Evolutionary conservation across 2,113 vertebrate genomes (phyloP).

Genomic region (Megaceryle torquata): DNA sequence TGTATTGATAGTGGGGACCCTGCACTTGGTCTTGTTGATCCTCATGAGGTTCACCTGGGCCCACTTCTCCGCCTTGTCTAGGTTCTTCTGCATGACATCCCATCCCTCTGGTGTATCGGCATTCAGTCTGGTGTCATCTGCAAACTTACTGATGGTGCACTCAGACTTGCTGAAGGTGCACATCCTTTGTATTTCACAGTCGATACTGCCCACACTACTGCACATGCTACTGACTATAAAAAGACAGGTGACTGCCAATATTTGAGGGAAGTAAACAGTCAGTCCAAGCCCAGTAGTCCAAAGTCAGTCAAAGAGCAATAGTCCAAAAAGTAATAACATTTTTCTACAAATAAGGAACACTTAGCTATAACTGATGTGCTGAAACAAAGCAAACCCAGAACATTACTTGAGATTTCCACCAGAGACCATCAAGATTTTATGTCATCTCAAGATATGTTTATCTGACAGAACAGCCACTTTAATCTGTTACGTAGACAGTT

Average conservation of each 20-base stretch:
- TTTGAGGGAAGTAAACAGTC: background rate
- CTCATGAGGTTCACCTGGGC: too few species aligned
- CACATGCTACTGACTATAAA: background rate
- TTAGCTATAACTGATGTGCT: background rate
- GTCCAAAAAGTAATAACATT: background rate
- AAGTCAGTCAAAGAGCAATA: background rate
- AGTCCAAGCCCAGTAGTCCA: background rate
- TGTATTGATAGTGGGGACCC: too few species aligned
- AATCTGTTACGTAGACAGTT: background rate
- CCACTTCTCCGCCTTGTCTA: too few species aligned
- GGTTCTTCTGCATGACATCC: too few species aligned
- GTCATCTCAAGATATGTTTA: background rate
- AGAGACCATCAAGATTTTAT: background rate
- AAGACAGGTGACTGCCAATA: background rate
- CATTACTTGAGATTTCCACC: background rate
- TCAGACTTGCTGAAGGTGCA: too few species aligned
- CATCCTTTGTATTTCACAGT: background rate
- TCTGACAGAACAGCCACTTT: background rate
- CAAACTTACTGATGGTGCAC: too few species aligned
- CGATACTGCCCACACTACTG: background rate
- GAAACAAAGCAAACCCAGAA: background rate
- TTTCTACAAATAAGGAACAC: background rate
- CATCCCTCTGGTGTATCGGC: too few species aligned
- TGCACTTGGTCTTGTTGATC: too few species aligned
- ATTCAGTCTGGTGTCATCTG: too few species aligned